phyloP scores from a whole-genome alignment of 2,797 vertebrate species.

The Dendrocincla tyrannina region DNA sequence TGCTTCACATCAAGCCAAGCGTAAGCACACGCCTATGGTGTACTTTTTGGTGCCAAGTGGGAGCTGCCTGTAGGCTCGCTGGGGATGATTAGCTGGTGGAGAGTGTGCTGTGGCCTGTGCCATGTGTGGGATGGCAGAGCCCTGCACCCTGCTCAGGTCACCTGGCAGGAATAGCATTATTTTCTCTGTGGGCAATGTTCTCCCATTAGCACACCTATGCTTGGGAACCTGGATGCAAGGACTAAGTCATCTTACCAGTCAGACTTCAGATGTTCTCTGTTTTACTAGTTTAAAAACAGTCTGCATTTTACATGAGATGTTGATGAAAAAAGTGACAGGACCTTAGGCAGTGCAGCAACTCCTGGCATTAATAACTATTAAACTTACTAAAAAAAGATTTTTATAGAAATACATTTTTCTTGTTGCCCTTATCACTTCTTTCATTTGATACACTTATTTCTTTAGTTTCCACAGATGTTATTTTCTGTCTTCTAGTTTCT shows the following conservation, averaged over 20 bases:
- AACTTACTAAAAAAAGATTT: neutral
- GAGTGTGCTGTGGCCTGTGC: neutral
- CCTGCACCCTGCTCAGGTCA: rapidly evolving
- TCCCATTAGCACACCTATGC: neutral
- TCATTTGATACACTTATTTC: neutral
- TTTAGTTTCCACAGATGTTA: neutral
- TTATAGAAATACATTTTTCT: neutral
- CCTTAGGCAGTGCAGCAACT: neutral
- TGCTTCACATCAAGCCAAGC: neutral
- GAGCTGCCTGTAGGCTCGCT: neutral
- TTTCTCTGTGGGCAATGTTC: neutral
- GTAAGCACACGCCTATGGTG: neutral
- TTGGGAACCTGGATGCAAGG: neutral
- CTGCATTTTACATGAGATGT: neutral
- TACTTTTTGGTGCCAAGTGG: neutral
- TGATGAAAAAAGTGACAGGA: neutral
- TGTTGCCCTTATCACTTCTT: neutral
- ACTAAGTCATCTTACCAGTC: rapidly evolving
- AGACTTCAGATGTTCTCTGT: neutral
- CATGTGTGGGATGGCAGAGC: rapidly evolving
- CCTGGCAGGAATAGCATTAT: rapidly evolving
- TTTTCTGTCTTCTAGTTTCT: neutral
- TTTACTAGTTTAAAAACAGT: neutral
- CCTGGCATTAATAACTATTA: neutral
- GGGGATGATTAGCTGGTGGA: rapidly evolving